Percentiles rank a stretch among this genome's conserved stretches.
Conservation (phyloP, 30 jellyfish, hydroid and myxozoan genomes). For the Clytia hemisphaerica region DNA sequence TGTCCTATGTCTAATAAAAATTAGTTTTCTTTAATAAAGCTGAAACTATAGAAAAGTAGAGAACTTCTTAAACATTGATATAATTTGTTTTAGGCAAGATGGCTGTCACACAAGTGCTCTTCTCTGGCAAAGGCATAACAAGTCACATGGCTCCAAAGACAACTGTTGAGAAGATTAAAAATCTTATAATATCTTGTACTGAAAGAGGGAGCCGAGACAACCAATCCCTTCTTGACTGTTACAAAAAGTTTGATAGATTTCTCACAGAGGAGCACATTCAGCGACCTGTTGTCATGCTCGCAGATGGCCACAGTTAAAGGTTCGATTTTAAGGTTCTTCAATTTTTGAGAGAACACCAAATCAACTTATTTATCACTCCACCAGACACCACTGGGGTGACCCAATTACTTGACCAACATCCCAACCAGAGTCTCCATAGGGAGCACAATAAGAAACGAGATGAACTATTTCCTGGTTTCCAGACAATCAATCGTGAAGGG, state of each 20-base stretch:
- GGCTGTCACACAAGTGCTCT: conserved; percentile 4
- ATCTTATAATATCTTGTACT: conserved; percentile 9
- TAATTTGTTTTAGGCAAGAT: neutral
- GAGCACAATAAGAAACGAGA: conserved; percentile 6
- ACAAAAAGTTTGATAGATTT: neutral
- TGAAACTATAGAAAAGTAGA: too few species aligned
- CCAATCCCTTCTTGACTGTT: neutral
- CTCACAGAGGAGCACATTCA: neutral
- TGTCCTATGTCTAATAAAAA: too few species aligned
- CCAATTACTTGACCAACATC: conserved; percentile 7
- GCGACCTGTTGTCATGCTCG: conserved; percentile 19
- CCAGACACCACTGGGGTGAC: conserved; percentile 30
- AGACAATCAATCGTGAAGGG: conserved; percentile 25
- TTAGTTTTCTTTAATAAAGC: too few species aligned
- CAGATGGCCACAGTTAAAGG: conserved; percentile 8
- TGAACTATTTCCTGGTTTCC: conserved; percentile 20
- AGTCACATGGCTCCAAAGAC: conserved; percentile 12
- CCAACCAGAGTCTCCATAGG: conserved; percentile 5
- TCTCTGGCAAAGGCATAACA: conserved; percentile 8
- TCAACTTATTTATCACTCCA: conserved; percentile 16
- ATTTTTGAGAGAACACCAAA: neutral
- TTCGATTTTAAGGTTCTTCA: conserved; percentile 11
- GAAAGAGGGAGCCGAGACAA: conserved; percentile 11
- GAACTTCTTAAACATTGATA: too few species aligned
- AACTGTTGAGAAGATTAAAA: neutral